phyloP scores from a whole-genome alignment of 2,888 invertebrate genomes.

The Epirrhoe alternata region DNA sequence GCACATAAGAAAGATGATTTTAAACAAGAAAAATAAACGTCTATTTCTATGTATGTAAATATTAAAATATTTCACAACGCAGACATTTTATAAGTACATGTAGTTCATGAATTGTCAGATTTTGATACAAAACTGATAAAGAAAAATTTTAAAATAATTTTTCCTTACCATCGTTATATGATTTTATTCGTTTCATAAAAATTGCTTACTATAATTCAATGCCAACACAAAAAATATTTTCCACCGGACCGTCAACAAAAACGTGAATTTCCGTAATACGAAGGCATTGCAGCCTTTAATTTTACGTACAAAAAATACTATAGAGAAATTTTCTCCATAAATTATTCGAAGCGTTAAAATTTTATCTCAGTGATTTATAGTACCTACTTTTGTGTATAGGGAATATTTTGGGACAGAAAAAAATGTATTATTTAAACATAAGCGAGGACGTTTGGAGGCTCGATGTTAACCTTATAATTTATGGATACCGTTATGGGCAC shows the following conservation, averaged over 20 bases:
- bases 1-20: no score
- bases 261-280: constrained; percentile 25
- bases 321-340: constrained; percentile 59
- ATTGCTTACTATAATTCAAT: constrained; percentile 2
- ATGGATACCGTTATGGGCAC: constrained; percentile 79
- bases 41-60: no score
- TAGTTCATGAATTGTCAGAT: no score
- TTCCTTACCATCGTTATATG: not conserved
- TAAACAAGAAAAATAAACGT: no score
- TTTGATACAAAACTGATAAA: not conserved
- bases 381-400: constrained; percentile 64
- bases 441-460: constrained; percentile 47
- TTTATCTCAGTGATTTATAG: constrained; percentile 72
- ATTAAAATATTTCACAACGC: no score
- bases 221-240: constrained; percentile 11
- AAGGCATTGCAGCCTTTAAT: constrained; percentile 23
- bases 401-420: constrained; percentile 63
- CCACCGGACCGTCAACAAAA: constrained; percentile 31
- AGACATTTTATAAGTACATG: no score
- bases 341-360: constrained; percentile 62
- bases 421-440: constrained; percentile 46
- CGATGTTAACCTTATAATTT: constrained; percentile 78
- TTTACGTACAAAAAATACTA: constrained; percentile 52
- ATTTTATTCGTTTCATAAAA: constrained; percentile 4
- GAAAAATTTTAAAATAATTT: not conserved